A percentile compares a stretch with the other conserved stretches of the same genome.
phyloP scores from a whole-genome alignment of 2,113 vertebrate genomes.

The Pomatorhinus ruficollis region DNA sequence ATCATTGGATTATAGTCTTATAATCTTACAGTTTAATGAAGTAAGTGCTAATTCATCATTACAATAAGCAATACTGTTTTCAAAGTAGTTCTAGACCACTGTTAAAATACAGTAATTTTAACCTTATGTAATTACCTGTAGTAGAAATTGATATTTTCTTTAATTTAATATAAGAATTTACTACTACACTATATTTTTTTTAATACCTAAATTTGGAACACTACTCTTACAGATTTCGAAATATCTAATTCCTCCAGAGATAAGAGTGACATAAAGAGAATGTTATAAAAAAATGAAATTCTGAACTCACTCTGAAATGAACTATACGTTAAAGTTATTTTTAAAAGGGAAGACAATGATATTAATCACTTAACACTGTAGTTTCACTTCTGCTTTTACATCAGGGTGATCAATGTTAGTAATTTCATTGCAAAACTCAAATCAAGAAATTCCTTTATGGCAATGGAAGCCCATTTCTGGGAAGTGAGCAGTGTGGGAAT shows the following conservation, averaged over 20 bases:
- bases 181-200: background rate
- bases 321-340: background rate
- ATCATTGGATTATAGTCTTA: background rate
- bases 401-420: background rate
- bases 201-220: background rate
- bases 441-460: background rate
- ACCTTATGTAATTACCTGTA: background rate
- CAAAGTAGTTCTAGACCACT: background rate
- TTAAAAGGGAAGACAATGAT: background rate
- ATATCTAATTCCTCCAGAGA: background rate
- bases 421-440: background rate
- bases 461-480: background rate
- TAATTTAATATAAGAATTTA: background rate
- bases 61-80: background rate
- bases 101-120: background rate
- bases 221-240: background rate
- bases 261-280: background rate
- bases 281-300: background rate
- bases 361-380: background rate
- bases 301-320: background rate
- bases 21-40: background rate
- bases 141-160: background rate
- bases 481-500: background rate
- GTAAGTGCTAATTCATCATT: background rate
- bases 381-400: background rate